Evolutionary conservation across 2,113 vertebrate species (phyloP), one percentile per base, ranked within the genome.

Genomic region (Micronycteris hirsuta): DNA sequence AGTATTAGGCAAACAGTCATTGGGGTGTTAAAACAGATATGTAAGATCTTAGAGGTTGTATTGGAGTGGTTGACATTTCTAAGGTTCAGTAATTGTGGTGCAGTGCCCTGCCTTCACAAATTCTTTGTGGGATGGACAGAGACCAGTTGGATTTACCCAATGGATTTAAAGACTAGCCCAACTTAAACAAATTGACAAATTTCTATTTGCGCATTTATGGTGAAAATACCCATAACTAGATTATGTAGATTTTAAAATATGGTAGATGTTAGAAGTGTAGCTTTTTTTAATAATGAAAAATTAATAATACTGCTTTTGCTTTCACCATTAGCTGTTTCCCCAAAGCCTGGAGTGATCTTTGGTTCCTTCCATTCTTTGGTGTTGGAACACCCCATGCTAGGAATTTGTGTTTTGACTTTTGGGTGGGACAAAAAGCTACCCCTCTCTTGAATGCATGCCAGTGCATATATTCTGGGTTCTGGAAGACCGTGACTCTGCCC

Each of bases 241-340:
- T 73, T 63, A 7, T 67, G 4, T 67, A 77, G 52, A 71, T 61
- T 92, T 90, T 95, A 71, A 96, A 90, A 89, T 82, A 85, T 20
- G 9, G 7, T 33, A 93, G 63, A 65, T 11, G 3, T 65, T 94
- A 77, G 74, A 63, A 28, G 43, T 52, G 26, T 70, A 17, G 14
- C 9, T 47, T 94, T 71, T 78, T 77, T 80, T 26, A 19, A 47
- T 41, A 58, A 33, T 87, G 41, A 71, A 77, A 81, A 95, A 43
- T 70, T 13, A 86, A 19, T 78, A 89, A 31, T 61, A n/a, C 5
- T 70, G 49, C 78, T 95, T 90, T 22, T 14, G 45, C 36, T 82
- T 80, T 93, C 45, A 73, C 49, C 20, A 68, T 33, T 43, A 91
- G 63, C 31, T 78, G 61, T 81, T 92, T 81, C 38, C 65, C 31